These are phyloP conservation scores for Lampris incognitus DNA, from an alignment of 2,113 vertebrate species.

Conservation along the genomic window DNA sequence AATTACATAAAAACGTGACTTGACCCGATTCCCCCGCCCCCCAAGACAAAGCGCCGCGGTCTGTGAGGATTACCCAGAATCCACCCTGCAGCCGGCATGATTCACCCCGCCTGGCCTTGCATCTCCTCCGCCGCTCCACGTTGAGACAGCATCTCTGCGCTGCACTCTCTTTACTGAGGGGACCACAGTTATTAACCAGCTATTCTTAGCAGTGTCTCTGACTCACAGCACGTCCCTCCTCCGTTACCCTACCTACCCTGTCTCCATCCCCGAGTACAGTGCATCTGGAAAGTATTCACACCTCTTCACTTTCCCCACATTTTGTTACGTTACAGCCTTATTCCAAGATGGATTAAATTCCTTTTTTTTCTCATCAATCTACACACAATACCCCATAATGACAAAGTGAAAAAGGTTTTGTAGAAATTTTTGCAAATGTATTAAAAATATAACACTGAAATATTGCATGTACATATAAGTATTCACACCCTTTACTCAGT, in stretches of 20 bases:
- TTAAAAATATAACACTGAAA: too few species aligned
- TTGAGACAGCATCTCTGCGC: constrained; percentile 14
- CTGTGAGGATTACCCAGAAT: not conserved
- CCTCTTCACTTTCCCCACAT: too few species aligned
- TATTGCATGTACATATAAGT: too few species aligned
- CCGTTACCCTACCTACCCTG: constrained; percentile 58
- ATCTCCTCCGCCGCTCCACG: constrained; percentile 14
- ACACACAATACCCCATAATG: too few species aligned
- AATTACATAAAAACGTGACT: too few species aligned
- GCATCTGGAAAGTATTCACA: too few species aligned
- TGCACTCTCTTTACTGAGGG: constrained; percentile 8
- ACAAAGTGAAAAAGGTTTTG: too few species aligned
- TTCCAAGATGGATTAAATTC: too few species aligned
- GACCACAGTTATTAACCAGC: constrained; percentile 23
- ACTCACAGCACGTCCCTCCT: constrained; percentile 66
- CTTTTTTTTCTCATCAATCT: too few species aligned
- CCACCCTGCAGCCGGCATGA: constrained; percentile 7
- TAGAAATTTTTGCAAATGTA: too few species aligned
- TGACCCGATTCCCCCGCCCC: not conserved
- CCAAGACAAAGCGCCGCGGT: not conserved
- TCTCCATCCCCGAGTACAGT: constrained; percentile 11
- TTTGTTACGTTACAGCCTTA: too few species aligned
- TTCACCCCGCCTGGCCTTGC: not conserved
- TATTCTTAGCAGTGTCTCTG: constrained; percentile 64
- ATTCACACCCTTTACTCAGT: too few species aligned